Conservation (phyloP, 2,797 vertebrate genomes). For the Anabas testudineus region DNA sequence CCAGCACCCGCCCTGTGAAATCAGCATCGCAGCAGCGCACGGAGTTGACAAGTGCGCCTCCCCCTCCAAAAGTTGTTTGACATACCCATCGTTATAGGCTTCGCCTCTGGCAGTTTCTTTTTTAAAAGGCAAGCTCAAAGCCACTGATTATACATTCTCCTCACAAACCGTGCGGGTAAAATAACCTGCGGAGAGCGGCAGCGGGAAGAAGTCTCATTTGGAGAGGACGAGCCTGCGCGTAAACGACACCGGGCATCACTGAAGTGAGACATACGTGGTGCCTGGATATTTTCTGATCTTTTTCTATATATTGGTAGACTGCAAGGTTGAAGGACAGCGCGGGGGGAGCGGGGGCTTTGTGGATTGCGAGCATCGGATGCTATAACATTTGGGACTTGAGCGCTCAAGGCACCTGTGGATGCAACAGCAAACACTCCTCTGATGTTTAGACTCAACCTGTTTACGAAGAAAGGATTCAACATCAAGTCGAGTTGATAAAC, state of each 20-base stretch:
- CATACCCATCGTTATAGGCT: conserved; percentile 80
- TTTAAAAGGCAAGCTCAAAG: conserved; percentile 90
- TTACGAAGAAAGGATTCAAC: conserved; percentile 31
- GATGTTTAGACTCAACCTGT: conserved; percentile 54
- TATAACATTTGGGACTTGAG: conserved; percentile 33
- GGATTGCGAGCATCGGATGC: conserved; percentile 39
- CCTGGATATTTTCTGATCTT: conserved; percentile 27
- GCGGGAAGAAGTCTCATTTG: conserved; percentile 32
- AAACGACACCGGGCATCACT: conserved; percentile 59
- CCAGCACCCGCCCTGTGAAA: conserved; percentile 82
- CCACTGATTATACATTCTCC: conserved; percentile 89
- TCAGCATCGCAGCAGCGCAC: conserved; percentile 73
- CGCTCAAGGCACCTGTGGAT: conserved; percentile 77
- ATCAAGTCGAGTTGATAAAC: conserved; percentile 35
- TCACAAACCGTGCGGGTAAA: conserved; percentile 85
- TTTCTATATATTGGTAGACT: conserved; percentile 5
- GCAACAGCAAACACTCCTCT: conserved; percentile 30
- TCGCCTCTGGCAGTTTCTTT: conserved; percentile 88
- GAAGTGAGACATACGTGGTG: conserved; percentile 7
- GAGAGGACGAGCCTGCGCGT: conserved; percentile 58
- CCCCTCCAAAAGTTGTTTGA: conserved; percentile 74
- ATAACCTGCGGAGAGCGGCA: conserved; percentile 81
- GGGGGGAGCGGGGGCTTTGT: background rate
- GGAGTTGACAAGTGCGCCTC: conserved; percentile 78
- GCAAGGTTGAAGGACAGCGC: background rate